A percentile compares a stretch with the other conserved stretches of the same genome.
These are phyloP conservation scores for Hermatobates lingyangjiaoensis DNA, from an alignment of 1,140 invertebrate species.

Conservation along the genomic window DNA sequence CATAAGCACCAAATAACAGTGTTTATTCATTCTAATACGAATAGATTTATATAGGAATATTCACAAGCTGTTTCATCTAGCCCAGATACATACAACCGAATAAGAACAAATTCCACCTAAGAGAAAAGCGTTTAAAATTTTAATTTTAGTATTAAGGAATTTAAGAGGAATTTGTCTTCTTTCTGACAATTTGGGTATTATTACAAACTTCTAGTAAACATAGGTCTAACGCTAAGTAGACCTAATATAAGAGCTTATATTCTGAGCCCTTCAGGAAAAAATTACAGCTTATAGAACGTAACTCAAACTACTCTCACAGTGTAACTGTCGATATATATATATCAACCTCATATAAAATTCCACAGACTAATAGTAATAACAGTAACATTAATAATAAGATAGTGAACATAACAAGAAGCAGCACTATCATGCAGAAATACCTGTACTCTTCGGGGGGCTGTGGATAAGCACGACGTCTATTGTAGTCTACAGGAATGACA, in stretches of 20 bases:
- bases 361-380: neutral
- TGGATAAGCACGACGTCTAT: constrained; percentile 14
- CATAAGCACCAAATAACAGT: too few relatives aligned
- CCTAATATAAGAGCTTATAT: neutral
- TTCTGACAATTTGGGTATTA: neutral
- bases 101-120: too few relatives aligned
- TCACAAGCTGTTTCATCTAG: too few relatives aligned
- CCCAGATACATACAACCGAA: too few relatives aligned
- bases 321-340: neutral
- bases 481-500: constrained; percentile 18
- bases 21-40: too few relatives aligned
- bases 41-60: too few relatives aligned
- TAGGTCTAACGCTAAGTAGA: neutral
- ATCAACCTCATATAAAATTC: neutral
- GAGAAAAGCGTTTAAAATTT: too few relatives aligned
- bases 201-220: neutral
- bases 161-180: too few relatives aligned
- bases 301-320: neutral
- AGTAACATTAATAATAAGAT: neutral
- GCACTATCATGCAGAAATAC: too few relatives aligned
- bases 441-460: constrained; percentile 18
- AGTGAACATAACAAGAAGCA: neutral
- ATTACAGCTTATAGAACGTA: neutral
- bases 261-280: neutral
- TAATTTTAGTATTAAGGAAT: too few relatives aligned